Conservation (phyloP, 2,888 invertebrate species). For the Dryobotodes eremita region DNA sequence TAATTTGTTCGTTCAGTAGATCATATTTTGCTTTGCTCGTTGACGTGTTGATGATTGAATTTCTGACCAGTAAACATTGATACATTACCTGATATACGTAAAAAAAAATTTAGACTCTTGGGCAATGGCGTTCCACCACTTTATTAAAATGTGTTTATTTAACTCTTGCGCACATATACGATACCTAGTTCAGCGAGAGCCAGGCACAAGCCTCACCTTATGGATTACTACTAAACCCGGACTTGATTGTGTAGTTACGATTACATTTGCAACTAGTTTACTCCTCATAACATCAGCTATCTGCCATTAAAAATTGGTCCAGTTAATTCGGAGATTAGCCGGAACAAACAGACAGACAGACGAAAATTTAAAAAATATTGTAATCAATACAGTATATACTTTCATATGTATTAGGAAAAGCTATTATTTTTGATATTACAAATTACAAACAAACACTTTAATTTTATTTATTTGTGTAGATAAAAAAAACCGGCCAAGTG, state of each 20-base stretch:
- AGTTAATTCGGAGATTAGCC: no score
- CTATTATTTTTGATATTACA: no score
- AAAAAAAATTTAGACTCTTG: background rate
- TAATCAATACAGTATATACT: no score
- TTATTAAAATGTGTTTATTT: background rate
- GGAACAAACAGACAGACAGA: no score
- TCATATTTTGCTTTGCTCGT: background rate
- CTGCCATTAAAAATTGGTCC: no score
- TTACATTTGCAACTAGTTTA: background rate
- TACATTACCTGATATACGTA: no score
- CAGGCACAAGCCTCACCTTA: background rate
- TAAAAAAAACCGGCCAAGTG: no score
- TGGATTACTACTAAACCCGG: background rate
- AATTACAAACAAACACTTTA: no score
- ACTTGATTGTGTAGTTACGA: background rate
- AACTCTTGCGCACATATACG: background rate
- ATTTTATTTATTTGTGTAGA: no score
- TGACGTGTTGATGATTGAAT: background rate
- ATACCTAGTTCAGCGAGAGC: background rate
- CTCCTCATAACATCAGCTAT: no score
- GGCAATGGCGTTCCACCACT: background rate
- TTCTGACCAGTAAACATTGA: background rate
- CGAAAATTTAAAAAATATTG: no score
- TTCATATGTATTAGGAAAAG: no score
- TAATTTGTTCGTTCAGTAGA: background rate